Conservation (phyloP, 2,113 vertebrate species). For the Sturnira hondurensis region DNA sequence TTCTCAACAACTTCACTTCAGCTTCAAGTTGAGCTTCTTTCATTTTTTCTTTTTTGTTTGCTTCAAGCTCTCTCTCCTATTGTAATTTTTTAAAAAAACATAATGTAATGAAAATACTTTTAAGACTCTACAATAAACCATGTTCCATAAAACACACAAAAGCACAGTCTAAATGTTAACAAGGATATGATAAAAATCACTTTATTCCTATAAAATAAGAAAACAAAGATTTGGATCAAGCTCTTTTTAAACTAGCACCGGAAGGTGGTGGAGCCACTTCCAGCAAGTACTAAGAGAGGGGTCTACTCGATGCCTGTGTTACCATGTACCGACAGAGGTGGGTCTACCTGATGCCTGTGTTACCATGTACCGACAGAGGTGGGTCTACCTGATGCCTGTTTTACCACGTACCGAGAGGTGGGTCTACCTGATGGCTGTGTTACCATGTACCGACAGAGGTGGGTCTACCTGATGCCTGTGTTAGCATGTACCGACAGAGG, state of each 20-base stretch:
- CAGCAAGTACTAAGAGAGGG: not conserved
- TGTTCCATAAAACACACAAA: slow-evolving; percentile 15
- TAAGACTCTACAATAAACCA: not conserved
- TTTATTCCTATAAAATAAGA: not conserved
- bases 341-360: too few species aligned
- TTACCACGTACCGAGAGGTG: not conserved
- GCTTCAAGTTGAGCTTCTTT: slow-evolving; percentile 93
- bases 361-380: not conserved
- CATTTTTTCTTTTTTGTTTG: slow-evolving; percentile 94
- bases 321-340: not conserved
- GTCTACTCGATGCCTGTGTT: not conserved
- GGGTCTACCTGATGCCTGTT: too few species aligned
- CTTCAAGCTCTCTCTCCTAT: slow-evolving; percentile 88
- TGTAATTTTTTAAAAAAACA: not conserved
- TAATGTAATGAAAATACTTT: slow-evolving; percentile 32
- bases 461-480: not conserved
- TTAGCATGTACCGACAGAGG: not conserved
- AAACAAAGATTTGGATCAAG: not conserved
- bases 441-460: not conserved
- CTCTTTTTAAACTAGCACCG: not conserved
- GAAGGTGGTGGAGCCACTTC: not conserved
- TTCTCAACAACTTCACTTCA: slow-evolving; percentile 91
- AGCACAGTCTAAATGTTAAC: not conserved
- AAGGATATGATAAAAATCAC: slow-evolving; percentile 6
- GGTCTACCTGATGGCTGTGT: too few species aligned